A percentile compares a stretch with the other conserved stretches of the same genome.
phyloP scores from a whole-genome alignment of 2,113 vertebrate genomes.

The Philantomba maxwellii region DNA sequence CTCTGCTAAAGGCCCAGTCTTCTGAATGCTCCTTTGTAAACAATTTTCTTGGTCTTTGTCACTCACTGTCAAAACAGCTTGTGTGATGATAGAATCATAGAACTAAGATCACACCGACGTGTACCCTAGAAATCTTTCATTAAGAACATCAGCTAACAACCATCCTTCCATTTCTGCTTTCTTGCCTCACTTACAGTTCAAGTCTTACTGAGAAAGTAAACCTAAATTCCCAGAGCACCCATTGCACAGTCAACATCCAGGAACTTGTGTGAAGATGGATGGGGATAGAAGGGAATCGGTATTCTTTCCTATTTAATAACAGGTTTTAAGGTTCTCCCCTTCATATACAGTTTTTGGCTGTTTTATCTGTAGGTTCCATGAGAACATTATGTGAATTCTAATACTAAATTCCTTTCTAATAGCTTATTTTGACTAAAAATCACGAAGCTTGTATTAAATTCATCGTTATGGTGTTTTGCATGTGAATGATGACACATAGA shows the following conservation, averaged over 20 bases:
- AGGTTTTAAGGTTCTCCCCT: neutral
- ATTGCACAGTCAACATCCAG: neutral
- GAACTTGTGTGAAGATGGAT: neutral
- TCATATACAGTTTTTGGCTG: neutral
- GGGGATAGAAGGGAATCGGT: neutral
- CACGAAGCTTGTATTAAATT: neutral
- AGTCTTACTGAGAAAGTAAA: neutral
- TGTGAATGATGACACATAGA: neutral
- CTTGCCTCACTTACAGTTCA: neutral
- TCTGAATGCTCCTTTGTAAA: neutral
- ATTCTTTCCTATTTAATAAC: neutral
- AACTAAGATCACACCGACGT: neutral
- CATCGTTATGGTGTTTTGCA: neutral
- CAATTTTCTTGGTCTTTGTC: neutral
- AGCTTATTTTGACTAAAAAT: conserved; percentile 17
- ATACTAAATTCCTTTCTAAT: neutral
- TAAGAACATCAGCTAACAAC: neutral
- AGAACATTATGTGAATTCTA: neutral
- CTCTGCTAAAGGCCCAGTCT: neutral
- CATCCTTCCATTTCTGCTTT: neutral
- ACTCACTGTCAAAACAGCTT: neutral
- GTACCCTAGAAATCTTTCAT: neutral
- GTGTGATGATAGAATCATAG: neutral
- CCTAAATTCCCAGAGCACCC: neutral
- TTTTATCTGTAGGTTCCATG: neutral